A percentile compares a stretch with the other conserved stretches of the same genome.
Conservation (phyloP, 2,113 vertebrate genomes). For the Toxotes chatareus region DNA sequence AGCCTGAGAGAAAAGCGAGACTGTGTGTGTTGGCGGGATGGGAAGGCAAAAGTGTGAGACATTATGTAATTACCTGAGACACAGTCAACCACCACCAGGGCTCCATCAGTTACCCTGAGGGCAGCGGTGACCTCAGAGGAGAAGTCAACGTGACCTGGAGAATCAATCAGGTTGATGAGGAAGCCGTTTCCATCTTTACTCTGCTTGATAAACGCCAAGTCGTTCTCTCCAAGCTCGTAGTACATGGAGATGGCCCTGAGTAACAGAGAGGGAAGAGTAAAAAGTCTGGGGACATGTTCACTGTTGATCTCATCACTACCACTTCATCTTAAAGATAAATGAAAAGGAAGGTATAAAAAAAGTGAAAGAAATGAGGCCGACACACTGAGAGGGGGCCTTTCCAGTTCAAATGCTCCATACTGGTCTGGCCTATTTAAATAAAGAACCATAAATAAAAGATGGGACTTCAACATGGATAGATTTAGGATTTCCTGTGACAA, state of each 20-base stretch:
- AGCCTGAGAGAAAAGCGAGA: background rate
- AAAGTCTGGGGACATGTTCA: background rate
- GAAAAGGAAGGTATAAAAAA: background rate
- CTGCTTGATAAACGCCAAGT: slow-evolving; percentile 96
- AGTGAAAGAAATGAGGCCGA: background rate
- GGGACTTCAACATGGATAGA: background rate
- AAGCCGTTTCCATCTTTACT: slow-evolving; percentile 94
- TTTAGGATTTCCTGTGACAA: too few species aligned
- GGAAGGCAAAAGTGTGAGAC: background rate
- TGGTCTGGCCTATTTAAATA: background rate
- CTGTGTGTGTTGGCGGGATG: background rate
- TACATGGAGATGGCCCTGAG: slow-evolving; percentile 93
- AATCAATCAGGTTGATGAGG: slow-evolving; percentile 96
- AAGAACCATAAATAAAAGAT: background rate
- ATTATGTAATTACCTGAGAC: slow-evolving; percentile 89
- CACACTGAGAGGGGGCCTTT: background rate
- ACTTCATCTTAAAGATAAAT: background rate
- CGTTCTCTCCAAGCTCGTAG: slow-evolving; percentile 91
- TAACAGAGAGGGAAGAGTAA: background rate
- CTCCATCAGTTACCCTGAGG: slow-evolving; percentile 94
- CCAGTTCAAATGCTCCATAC: background rate
- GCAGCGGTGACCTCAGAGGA: slow-evolving; percentile 97
- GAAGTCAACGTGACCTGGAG: slow-evolving; percentile 96
- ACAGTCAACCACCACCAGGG: slow-evolving; percentile 95
- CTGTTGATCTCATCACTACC: background rate